Percentiles rank a stretch among this genome's conserved stretches.
Evolutionary conservation across 2,113 vertebrate species (phyloP).

Genomic region (Saguinus imperator): DNA sequence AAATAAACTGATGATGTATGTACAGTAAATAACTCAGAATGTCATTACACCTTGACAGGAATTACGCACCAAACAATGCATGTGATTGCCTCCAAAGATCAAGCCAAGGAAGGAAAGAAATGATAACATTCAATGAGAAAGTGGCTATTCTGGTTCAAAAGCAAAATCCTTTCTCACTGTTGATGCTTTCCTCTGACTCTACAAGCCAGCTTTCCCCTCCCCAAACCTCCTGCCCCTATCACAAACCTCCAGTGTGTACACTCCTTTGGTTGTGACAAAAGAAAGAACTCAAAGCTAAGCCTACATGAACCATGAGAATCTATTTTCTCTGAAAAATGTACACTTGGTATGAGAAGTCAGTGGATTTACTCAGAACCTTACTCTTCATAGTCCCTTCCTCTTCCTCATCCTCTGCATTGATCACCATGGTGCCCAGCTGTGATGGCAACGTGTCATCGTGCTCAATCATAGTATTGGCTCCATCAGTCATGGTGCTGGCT

Average conservation of each 20-base stretch:
- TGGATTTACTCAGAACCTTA: slow-evolving; percentile 78
- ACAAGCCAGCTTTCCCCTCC: background rate
- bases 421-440: slow-evolving; percentile 95
- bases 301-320: background rate
- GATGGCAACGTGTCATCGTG: slow-evolving; percentile 89
- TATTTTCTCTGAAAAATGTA: background rate
- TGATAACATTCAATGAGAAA: background rate
- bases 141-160: background rate
- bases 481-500: slow-evolving; percentile 85
- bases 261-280: background rate
- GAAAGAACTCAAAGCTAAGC: background rate
- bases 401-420: slow-evolving; percentile 92
- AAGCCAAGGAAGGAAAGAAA: background rate
- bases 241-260: background rate
- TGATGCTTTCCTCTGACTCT: background rate
- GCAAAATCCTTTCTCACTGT: background rate
- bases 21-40: background rate
- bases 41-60: background rate
- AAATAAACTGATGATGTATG: background rate
- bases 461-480: slow-evolving; percentile 89
- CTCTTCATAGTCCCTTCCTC: slow-evolving; percentile 96
- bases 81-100: background rate
- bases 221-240: background rate
- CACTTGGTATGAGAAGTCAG: background rate
- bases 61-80: background rate